These are phyloP conservation scores for Hemibagrus guttatus DNA, from an alignment of 2,797 vertebrate genomes.

Conservation along the genomic window DNA sequence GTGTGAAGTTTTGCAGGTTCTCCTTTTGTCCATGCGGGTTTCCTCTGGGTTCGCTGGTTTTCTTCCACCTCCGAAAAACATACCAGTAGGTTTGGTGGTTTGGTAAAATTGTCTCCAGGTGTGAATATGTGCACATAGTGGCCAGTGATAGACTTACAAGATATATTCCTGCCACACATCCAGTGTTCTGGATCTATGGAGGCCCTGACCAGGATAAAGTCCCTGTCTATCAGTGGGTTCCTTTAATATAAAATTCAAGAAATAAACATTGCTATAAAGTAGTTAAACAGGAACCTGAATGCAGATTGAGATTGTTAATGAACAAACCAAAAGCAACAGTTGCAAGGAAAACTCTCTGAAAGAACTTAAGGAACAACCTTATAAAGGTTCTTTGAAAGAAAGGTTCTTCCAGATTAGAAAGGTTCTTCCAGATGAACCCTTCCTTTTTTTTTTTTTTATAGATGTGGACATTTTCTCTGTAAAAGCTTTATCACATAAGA, in stretches of 20 bases:
- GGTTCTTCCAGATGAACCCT: not conserved
- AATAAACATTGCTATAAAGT: not conserved
- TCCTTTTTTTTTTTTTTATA: not conserved
- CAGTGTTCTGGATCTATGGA: not conserved
- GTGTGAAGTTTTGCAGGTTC: not conserved
- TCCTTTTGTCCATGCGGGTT: not conserved
- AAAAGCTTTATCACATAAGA: not conserved
- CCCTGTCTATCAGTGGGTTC: not conserved
- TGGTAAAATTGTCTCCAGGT: not conserved
- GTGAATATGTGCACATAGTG: not conserved
- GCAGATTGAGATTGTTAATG: not conserved
- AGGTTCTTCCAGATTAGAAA: no score
- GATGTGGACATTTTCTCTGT: not conserved
- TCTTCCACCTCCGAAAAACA: not conserved
- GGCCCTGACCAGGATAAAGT: not conserved
- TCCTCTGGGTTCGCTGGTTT: not conserved
- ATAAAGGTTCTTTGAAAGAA: no score
- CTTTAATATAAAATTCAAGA: not conserved
- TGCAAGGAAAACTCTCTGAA: not conserved
- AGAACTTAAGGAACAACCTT: not conserved
- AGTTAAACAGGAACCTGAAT: not conserved
- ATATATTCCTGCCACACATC: not conserved
- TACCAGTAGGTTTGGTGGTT: not conserved
- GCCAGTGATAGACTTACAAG: not conserved
- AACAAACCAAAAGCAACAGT: not conserved